phyloP scores from a whole-genome alignment of 2,888 invertebrate species.

The Sussaba pulchella region DNA sequence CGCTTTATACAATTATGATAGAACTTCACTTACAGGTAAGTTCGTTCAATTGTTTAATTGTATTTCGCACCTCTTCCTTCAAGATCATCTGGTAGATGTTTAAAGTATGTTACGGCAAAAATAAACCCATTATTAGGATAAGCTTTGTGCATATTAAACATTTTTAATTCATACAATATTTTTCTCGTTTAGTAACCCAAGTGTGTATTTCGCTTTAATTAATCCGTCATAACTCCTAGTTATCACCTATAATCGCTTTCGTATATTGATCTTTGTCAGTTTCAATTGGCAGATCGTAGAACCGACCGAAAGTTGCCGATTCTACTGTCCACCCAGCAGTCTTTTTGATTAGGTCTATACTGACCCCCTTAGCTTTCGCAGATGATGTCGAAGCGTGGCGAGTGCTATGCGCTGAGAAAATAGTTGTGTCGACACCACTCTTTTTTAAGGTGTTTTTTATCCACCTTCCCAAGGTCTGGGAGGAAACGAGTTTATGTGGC shows the following conservation, averaged over 20 bases:
- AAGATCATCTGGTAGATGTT: slow-evolving; percentile 52
- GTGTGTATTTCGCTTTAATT: too few relatives aligned
- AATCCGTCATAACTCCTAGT: not conserved
- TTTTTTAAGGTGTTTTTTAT: too few relatives aligned
- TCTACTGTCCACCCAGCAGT: slow-evolving; percentile 18
- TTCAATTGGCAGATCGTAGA: slow-evolving; percentile 24
- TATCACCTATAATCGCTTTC: slow-evolving; percentile 16
- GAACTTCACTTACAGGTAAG: too few relatives aligned
- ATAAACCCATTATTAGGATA: too few relatives aligned
- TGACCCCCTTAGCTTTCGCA: slow-evolving; percentile 24
- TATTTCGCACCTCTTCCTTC: slow-evolving; percentile 48
- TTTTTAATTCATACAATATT: too few relatives aligned
- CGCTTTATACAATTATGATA: too few relatives aligned
- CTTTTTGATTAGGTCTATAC: slow-evolving; percentile 19
- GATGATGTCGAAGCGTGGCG: not conserved
- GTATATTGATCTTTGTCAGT: slow-evolving; percentile 8
- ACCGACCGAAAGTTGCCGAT: slow-evolving; percentile 22
- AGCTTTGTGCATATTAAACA: too few relatives aligned
- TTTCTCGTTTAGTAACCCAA: too few relatives aligned
- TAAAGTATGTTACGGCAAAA: slow-evolving; percentile 35
- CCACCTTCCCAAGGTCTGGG: too few relatives aligned
- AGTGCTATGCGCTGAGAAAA: too few relatives aligned
- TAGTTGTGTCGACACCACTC: too few relatives aligned
- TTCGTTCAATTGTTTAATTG: slow-evolving; percentile 20
- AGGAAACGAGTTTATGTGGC: too few relatives aligned